Base-by-base conservation (phyloP, 2,113 vertebrate species). In the Holacanthus passer region DNA sequence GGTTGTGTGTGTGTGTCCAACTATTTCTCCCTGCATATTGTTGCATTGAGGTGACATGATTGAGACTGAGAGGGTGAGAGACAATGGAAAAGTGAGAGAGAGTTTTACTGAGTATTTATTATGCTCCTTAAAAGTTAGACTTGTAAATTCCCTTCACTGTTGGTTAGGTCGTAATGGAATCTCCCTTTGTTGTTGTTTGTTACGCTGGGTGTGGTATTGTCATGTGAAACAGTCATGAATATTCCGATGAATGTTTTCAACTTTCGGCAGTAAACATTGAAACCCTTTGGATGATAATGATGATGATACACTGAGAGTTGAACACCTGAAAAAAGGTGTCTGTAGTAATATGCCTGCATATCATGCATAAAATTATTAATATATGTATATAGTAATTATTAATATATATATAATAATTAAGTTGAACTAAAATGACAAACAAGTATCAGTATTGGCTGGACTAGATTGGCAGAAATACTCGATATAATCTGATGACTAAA, bases 31-130 rank as follows among this genome's bases (percentile, higher is more conserved):
- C 1, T 19, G n/a, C 17, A 72, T 80, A 27, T 65, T 53, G 64
- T 77, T 72, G 71, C 58, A 9, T 12, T 14, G n/a, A 73, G 53
- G 37, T 64, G 22, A 73, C 73, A 78, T 63, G 7, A 76, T 70
- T 31, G 37, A 83, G 62, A 3, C 19, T 24, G 24, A 69, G n/a
- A 71, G 39, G 32, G 29, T 69, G 50, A 24, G 4, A 37, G 43
- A 27, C 5, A 60, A 1, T 2, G 16, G 12, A 35, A 37, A 16
- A 35, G 29, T 22, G 35, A 58, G 5, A 37, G 5, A 37, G 24
- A 39, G 43, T 56, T 56, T 67, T 55, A 27, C 12, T 1, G 27
- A 45, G 35, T 66, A 22, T 73, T 55, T 32, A 41, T 17, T 50
- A 32, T 65, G 24, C 13, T 37, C 11, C 53, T 3, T 22, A 71